Evolutionary conservation across 1,140 invertebrate genomes (phyloP).

Genomic region (Arctopsyche grandis): DNA sequence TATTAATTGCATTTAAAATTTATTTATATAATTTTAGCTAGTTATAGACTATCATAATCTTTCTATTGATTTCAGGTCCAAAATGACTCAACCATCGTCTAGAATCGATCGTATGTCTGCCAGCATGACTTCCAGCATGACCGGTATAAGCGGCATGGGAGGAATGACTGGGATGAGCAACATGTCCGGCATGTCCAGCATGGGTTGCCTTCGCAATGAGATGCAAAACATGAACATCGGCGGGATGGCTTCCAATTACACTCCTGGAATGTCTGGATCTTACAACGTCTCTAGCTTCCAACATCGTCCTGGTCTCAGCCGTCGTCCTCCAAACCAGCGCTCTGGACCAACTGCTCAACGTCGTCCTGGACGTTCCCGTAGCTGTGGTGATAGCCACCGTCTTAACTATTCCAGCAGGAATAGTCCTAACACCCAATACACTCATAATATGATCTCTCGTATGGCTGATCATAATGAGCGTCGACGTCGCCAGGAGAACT

Average conservation of each 20-base stretch:
- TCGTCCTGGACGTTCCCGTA: conserved; percentile 63
- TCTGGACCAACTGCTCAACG: conserved; percentile 64
- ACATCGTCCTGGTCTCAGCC: conserved; percentile 64
- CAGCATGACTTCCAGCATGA: conserved; percentile 66
- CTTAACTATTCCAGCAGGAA: conserved; percentile 64
- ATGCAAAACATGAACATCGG: conserved; percentile 63
- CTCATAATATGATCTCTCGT: conserved; percentile 64
- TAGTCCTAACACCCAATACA: conserved; percentile 64
- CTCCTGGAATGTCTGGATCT: conserved; percentile 63
- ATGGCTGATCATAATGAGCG: conserved; percentile 66
- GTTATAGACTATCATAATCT: no score
- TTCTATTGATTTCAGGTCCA: conserved; percentile 18
- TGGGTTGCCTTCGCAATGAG: conserved; percentile 62
- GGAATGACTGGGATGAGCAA: conserved; percentile 64
- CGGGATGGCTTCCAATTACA: conserved; percentile 65
- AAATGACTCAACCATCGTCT: conserved; percentile 57
- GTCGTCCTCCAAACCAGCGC: conserved; percentile 63
- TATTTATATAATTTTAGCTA: no score
- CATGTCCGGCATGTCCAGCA: conserved; percentile 60
- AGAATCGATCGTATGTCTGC: conserved; percentile 65
- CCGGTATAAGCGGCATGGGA: conserved; percentile 64
- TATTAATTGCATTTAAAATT: no score
- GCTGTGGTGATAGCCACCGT: conserved; percentile 61
- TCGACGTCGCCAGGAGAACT: conserved; percentile 63
- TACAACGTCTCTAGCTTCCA: conserved; percentile 66